Evolutionary conservation across 2,113 vertebrate species (phyloP), one percentile per base, ranked within the genome.

Genomic region (Polypterus bichir): DNA sequence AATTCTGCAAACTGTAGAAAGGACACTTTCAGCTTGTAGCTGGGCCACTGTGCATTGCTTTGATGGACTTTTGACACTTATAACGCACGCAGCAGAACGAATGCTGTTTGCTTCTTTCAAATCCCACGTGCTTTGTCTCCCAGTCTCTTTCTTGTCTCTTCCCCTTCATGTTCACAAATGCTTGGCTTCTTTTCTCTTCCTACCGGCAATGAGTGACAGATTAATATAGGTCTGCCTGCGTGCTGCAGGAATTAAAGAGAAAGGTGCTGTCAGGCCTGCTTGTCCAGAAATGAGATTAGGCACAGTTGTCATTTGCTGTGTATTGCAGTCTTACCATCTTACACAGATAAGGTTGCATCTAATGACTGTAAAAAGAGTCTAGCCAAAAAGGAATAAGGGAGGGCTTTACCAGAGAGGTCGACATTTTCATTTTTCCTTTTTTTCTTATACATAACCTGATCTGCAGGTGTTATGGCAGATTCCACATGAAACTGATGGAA

Each of bases 221-320:
- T 92, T 93, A 92, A 94, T 96, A 93, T 89, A 91, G 90, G 88
- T 91, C 89, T 92, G 88, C 87, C 90, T 92, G 81, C 82, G 81
- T 87, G 87, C 92, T 89, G 91, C 89, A 86, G 85, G 88, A 89
- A 90, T 88, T 82, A 88, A 87, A 90, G 79, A 91, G 90, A 89
- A 93, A 94, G 88, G 82, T 85, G 84, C 87, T 92, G 91, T 95
- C 93, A 92, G 90, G 82, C 83, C 81, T 76, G 85, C 89, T 92
- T 92, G 91, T 92, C 81, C 82, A 85, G 87, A 86, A 87, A 85
- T 83, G 88, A 93, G 91, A 96, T 94, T 93, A 93, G 87, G 88
- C 74, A 68, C 82, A 83, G 87, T 91, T 90, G 90, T 96, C 90
- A 88, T 79, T 90, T 87, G 89, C 87, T 82, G 86, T 85, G 86